A percentile compares a stretch with the other conserved stretches of the same genome.
These are phyloP conservation scores for Adineta ricciae DNA, from an alignment of 2,888 invertebrate species.

Conservation along the genomic window DNA sequence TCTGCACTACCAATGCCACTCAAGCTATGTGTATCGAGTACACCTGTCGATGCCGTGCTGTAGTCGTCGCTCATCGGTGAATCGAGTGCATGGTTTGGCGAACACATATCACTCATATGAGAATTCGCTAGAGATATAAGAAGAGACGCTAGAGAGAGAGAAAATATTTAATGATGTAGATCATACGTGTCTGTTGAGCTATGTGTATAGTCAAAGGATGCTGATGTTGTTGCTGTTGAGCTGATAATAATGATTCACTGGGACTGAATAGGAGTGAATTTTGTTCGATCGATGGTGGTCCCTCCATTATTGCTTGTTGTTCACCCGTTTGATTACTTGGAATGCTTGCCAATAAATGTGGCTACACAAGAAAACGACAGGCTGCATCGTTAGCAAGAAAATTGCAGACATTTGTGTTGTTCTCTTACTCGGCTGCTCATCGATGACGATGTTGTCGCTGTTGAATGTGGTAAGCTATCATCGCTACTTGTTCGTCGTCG, in stretches of 20 bases:
- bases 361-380: neutral
- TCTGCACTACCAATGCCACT: neutral
- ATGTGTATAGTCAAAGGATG: neutral
- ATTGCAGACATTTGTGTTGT: neutral
- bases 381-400: too few relatives aligned
- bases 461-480: conserved; percentile 8
- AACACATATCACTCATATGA: neutral
- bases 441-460: neutral
- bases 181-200: neutral
- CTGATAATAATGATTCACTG: neutral
- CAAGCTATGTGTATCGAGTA: neutral
- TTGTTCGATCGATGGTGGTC: neutral
- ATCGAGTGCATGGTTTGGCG: neutral
- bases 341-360: neutral
- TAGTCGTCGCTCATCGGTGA: conserved; percentile 19
- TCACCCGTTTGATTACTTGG: conserved; percentile 3
- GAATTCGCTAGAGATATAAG: neutral
- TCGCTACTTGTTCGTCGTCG: conserved; percentile 8
- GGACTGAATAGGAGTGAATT: neutral
- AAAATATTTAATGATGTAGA: neutral
- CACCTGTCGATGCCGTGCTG: neutral
- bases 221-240: neutral
- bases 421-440: neutral
- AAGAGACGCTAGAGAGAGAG: neutral
- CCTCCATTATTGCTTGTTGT: neutral